Conservation (phyloP, 2,888 invertebrate genomes). For the Apoderus coryli region DNA sequence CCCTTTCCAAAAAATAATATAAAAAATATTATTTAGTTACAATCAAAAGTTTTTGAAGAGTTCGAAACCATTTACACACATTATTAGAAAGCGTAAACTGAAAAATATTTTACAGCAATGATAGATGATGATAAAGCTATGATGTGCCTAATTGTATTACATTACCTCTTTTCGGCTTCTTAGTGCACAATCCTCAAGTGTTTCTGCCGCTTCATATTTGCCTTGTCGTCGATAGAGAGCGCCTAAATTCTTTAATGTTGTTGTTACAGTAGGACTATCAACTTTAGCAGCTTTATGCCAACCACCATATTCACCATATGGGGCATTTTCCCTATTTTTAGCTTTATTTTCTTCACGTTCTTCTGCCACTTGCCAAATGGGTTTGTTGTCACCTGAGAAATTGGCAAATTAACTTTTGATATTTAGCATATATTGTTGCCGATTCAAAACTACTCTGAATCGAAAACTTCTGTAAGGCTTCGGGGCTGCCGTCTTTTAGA, state of each 20-base stretch:
- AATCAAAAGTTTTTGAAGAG: too few species aligned
- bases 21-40: too few species aligned
- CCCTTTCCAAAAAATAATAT: too few species aligned
- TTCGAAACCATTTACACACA: too few species aligned
- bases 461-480: too few species aligned
- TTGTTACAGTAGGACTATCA: constrained; percentile 93
- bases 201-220: constrained; percentile 98
- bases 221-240: constrained; percentile 97
- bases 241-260: constrained; percentile 95
- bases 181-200: constrained; percentile 94
- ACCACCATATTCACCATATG: constrained; percentile 84
- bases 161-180: constrained; percentile 90
- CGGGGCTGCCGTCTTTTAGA: too few species aligned
- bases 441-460: too few species aligned
- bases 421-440: too few species aligned
- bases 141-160: constrained; percentile 7
- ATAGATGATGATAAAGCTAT: too few species aligned
- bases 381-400: constrained; percentile 86
- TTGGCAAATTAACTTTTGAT: too few species aligned
- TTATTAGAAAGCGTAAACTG: too few species aligned
- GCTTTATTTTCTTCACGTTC: constrained; percentile 93
- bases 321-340: constrained; percentile 74
- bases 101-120: too few species aligned
- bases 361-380: constrained; percentile 97
- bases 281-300: constrained; percentile 99